Evolutionary conservation across 2,888 invertebrate genomes (phyloP), one percentile per base, ranked within the genome.

Genomic region (Pollenia angustigena): DNA sequence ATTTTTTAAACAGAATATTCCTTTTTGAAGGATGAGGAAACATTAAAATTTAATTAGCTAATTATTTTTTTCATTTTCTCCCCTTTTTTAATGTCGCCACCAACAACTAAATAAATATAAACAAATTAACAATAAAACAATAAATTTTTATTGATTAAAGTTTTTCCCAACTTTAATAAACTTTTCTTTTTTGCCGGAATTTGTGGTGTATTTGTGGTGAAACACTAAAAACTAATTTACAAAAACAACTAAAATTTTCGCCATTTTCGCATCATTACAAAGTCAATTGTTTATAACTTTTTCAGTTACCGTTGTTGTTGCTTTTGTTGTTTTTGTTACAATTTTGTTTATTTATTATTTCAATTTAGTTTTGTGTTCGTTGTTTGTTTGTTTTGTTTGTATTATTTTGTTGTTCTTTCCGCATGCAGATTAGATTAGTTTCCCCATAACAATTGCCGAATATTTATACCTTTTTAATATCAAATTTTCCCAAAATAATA

Each of bases 381-480:
- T 80, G 54, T 74, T 54, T 80, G 60, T 58, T 58, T 80, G 60
- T 74, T 54, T 80, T 50, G 50, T 58, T 54, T 50, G 11, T 52
- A 48, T 23, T 71, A 56, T 74, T 32, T 71, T 81, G 78, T 68
- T 81, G 64, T 78, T 78, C 60, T 85, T 86, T 82, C 84, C 72
- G 66, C 72, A 81, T 84, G 44, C 18, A 91, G 92, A 92, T 92
- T 92, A 92, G 91, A 92, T 92, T 92, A 92, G 92, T 92, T 92
- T 90, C 89, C 90, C 91, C 91, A 92, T 91, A 91, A 92, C 91
- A 92, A 92, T 91, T 91, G 90, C 89, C 91, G 89, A 90, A 91
- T 92, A 90, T 82, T 85, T 91, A 91, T 90, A 82, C 74, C 74
- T 82, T 46, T 85, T 91, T 91, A 90, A 91, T 91, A 88, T 78